A percentile compares a stretch with the other conserved stretches of the same genome.
Conservation (phyloP, 1,140 invertebrate genomes). For the Caenorhabditis inopinata region DNA sequence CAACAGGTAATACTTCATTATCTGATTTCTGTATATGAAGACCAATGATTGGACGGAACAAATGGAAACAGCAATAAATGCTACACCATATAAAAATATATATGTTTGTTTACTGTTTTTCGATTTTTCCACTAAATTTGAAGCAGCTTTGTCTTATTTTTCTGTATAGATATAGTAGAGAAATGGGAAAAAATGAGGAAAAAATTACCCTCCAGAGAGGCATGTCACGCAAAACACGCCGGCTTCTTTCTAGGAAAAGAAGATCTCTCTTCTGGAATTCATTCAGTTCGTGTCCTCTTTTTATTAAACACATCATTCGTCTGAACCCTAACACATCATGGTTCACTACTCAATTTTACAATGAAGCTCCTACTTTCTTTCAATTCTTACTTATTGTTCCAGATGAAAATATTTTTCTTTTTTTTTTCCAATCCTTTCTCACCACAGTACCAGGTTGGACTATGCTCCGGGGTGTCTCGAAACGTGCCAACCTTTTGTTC, state of each 20-base stretch:
- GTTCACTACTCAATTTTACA: too few relatives aligned
- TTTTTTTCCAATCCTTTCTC: not conserved
- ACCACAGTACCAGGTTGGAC: not conserved
- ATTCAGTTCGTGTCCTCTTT: not conserved
- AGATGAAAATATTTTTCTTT: not conserved
- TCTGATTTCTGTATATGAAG: not conserved
- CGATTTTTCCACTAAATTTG: not conserved
- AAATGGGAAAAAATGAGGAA: not conserved
- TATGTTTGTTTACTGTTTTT: not conserved
- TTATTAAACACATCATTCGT: too few relatives aligned
- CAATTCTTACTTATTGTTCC: not conserved
- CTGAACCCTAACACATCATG: too few relatives aligned
- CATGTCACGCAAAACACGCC: not conserved
- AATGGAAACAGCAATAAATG: not conserved
- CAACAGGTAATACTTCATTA: not conserved
- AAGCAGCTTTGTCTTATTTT: not conserved
- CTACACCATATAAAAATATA: not conserved
- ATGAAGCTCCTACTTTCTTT: too few relatives aligned
- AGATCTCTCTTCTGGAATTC: not conserved
- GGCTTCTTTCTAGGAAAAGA: not conserved
- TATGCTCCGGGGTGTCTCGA: not conserved
- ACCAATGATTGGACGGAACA: not conserved
- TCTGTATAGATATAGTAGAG: not conserved
- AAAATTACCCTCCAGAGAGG: not conserved
- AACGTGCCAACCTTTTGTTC: slow-evolving; percentile 32